Conservation (phyloP, 2,113 vertebrate species). For the Gadus chalcogrammus region DNA sequence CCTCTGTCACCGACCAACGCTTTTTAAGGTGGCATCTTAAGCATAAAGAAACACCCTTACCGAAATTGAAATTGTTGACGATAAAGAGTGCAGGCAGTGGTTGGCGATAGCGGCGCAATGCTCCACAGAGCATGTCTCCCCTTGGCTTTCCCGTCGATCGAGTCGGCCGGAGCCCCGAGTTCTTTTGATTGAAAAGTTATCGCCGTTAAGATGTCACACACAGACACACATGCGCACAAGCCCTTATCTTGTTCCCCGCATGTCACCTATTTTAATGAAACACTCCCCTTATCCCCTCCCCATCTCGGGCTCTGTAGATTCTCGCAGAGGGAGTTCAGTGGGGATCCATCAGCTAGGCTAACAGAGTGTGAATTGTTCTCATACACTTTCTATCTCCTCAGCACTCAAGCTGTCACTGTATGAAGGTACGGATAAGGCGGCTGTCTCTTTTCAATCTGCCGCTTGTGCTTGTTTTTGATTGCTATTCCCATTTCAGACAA, state of each 20-base stretch:
- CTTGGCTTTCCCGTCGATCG: slow-evolving; percentile 26
- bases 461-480: slow-evolving; percentile 35
- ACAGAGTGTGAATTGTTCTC: slow-evolving; percentile 54
- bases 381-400: slow-evolving; percentile 38
- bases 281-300: slow-evolving; percentile 53
- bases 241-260: slow-evolving; percentile 58
- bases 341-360: slow-evolving; percentile 56
- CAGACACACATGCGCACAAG: slow-evolving; percentile 42
- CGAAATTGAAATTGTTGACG: slow-evolving; percentile 33
- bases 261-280: slow-evolving; percentile 69
- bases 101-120: slow-evolving; percentile 18
- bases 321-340: slow-evolving; percentile 50
- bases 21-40: slow-evolving; percentile 11
- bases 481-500: slow-evolving; percentile 23
- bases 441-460: slow-evolving; percentile 29
- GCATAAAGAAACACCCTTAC: slow-evolving; percentile 6
- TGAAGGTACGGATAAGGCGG: slow-evolving; percentile 26
- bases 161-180: slow-evolving; percentile 42
- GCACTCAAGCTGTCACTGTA: slow-evolving; percentile 48
- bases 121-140: slow-evolving; percentile 24
- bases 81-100: slow-evolving; percentile 34
- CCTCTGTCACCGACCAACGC: slow-evolving; percentile 7
- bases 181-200: slow-evolving; percentile 60
- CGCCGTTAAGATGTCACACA: slow-evolving; percentile 49
- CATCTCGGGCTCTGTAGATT: slow-evolving; percentile 38